Percentiles rank a stretch among this genome's conserved stretches.
Conservation (phyloP, 2,888 invertebrate genomes). For the Steinernema scapterisci region DNA sequence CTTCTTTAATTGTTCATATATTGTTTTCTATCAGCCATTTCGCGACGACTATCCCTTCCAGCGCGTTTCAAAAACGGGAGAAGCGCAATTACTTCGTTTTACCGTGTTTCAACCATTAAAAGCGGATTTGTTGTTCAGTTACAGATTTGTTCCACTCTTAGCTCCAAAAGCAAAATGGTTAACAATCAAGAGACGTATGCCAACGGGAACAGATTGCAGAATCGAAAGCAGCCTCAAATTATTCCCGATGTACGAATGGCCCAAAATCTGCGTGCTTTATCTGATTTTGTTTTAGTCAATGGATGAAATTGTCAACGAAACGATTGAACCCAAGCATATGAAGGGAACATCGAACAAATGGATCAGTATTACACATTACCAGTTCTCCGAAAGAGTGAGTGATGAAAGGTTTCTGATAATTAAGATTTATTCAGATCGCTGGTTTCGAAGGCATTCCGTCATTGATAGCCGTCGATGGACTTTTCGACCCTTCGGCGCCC, state of each 20-base stretch:
- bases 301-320: background rate
- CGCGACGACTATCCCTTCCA: too few species aligned
- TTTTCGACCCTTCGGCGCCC: background rate
- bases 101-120: too few species aligned
- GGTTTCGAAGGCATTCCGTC: background rate
- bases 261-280: too few species aligned
- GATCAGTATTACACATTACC: background rate
- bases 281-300: background rate
- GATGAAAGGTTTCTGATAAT: background rate
- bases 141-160: too few species aligned
- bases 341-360: slow-evolving; percentile 16
- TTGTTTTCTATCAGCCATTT: too few species aligned
- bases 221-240: slow-evolving; percentile 7
- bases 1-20: too few species aligned
- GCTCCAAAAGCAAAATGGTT: background rate
- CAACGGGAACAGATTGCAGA: background rate
- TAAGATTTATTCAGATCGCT: background rate
- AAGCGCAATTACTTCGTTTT: too few species aligned
- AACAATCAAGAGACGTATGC: background rate
- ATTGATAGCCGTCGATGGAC: background rate
- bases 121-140: too few species aligned
- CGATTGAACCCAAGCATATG: background rate
- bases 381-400: slow-evolving; percentile 1
- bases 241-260: background rate
- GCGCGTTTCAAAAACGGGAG: too few species aligned